These are phyloP conservation scores for Asbolus verrucosus DNA, from an alignment of 1,140 invertebrate genomes.

Conservation along the genomic window DNA sequence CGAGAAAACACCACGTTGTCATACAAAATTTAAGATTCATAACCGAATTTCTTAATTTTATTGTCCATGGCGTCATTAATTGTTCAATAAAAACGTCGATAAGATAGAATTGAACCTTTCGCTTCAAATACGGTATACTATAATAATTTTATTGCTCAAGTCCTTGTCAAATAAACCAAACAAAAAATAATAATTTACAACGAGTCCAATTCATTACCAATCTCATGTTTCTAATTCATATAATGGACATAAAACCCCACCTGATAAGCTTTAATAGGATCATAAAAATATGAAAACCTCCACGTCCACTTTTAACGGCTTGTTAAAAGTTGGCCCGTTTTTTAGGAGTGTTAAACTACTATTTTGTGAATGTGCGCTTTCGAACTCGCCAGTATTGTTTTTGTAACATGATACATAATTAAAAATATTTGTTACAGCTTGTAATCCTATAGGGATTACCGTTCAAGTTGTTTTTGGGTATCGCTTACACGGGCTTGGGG, in stretches of 20 bases:
- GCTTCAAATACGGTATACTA: no score
- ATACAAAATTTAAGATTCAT: no score
- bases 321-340: neutral
- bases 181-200: neutral
- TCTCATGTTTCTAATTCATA: conserved; percentile 3
- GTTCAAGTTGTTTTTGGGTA: conserved; percentile 27
- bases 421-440: conserved; percentile 29
- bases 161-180: neutral
- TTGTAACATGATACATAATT: conserved; percentile 18
- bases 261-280: conserved; percentile 8
- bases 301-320: no score
- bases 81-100: no score
- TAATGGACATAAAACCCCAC: neutral
- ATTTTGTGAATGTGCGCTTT: neutral
- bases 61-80: no score
- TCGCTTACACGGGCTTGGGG: conserved; percentile 29
- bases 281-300: neutral
- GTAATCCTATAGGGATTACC: conserved; percentile 36
- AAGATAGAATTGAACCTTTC: no score
- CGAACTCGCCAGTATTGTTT: neutral
- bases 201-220: neutral
- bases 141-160: no score
- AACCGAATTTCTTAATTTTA: no score
- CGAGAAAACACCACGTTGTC: no score
- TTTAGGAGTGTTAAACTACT: neutral